Conservation (phyloP, 2,113 vertebrate species). For the Centropus unirufus region DNA sequence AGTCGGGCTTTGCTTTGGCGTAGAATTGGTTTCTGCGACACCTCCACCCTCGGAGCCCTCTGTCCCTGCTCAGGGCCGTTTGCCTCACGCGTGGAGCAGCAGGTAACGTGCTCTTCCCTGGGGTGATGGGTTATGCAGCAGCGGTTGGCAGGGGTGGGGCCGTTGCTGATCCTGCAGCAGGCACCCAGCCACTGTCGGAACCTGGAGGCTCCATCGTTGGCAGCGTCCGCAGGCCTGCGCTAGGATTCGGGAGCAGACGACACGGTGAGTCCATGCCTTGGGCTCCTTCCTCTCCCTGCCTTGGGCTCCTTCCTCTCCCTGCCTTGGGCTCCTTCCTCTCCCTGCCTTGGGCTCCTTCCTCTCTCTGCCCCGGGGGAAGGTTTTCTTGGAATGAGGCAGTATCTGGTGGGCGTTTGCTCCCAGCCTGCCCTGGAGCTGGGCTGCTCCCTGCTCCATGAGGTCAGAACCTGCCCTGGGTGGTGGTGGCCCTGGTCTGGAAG, state of each 20-base stretch:
- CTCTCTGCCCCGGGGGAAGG: background rate
- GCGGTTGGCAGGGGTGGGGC: slow-evolving; percentile 37
- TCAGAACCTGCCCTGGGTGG: background rate
- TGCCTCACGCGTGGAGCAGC: background rate
- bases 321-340: no score
- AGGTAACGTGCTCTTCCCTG: background rate
- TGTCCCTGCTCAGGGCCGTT: rapidly evolving
- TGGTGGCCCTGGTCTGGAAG: background rate
- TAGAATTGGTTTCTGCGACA: background rate
- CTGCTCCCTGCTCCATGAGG: background rate
- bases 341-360: no score
- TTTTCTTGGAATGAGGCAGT: background rate
- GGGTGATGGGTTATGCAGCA: background rate
- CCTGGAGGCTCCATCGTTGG: background rate
- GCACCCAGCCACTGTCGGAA: background rate
- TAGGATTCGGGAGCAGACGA: background rate
- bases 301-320: background rate
- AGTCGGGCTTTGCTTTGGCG: background rate
- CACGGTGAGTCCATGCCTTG: background rate
- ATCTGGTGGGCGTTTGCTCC: background rate
- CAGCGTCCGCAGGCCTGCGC: background rate
- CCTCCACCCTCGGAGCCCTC: background rate
- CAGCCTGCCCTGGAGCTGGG: background rate
- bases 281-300: background rate
- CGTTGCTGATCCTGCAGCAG: background rate